Conservation (phyloP, 2,888 invertebrate species). For the Tromatobia lineatoria region DNA sequence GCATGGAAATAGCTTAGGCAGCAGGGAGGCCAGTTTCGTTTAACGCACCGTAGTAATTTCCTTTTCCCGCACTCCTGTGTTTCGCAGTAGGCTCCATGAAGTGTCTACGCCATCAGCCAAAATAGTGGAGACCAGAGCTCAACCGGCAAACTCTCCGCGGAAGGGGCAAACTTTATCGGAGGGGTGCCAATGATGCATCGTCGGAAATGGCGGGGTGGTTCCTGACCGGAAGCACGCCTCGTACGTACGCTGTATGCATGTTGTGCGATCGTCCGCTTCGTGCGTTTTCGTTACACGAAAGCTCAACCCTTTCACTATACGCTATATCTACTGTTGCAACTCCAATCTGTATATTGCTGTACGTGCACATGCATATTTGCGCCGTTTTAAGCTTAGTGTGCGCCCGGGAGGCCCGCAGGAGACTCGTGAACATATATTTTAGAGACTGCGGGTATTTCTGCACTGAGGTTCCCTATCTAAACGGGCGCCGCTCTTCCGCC, state of each 20-base stretch:
- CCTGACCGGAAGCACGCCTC: conserved; percentile 76
- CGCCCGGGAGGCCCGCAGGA: neutral
- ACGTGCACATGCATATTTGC: conserved; percentile 48
- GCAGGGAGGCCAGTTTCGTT: conserved; percentile 7
- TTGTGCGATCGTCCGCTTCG: conserved; percentile 20
- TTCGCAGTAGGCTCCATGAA: conserved; percentile 9
- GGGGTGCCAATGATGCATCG: conserved; percentile 79
- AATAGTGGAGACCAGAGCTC: neutral
- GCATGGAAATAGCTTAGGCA: conserved; percentile 17
- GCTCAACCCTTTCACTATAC: neutral
- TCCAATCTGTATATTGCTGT: conserved; percentile 34
- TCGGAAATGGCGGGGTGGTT: conserved; percentile 78
- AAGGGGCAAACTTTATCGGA: conserved; percentile 79
- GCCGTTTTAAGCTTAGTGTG: conserved; percentile 28
- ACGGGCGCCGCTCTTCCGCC: conserved; percentile 6
- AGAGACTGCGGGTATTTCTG: conserved; percentile 7
- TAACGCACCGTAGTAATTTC: conserved; percentile 39
- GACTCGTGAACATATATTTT: conserved; percentile 26
- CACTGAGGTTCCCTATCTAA: conserved; percentile 39
- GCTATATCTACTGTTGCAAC: conserved; percentile 7
- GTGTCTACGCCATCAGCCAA: neutral
- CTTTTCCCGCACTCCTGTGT: conserved; percentile 37
- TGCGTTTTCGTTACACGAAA: conserved; percentile 32
- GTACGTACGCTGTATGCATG: conserved; percentile 63
- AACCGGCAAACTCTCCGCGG: conserved; percentile 49